A percentile compares a stretch with the other conserved stretches of the same genome.
Evolutionary conservation across 2,797 vertebrate species (phyloP).

Genomic region (Natrix natrix): DNA sequence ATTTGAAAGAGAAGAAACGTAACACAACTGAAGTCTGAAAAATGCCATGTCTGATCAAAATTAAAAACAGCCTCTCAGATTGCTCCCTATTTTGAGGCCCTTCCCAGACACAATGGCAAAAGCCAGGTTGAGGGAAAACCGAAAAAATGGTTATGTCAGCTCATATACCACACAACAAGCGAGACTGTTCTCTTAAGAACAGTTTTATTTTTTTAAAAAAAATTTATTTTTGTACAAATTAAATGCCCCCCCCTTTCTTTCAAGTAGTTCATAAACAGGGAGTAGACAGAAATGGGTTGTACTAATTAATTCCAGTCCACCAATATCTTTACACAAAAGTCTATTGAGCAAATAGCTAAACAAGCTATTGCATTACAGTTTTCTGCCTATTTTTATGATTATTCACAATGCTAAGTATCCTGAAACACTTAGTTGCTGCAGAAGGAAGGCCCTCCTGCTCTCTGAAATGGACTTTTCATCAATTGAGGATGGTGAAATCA

Average conservation of each 20-base stretch:
- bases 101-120: not conserved
- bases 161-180: not conserved
- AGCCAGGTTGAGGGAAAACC: not conserved
- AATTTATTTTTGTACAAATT: not conserved
- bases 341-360: not conserved
- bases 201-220: not conserved
- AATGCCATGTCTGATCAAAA: not conserved
- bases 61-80: not conserved
- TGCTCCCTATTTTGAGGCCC: not conserved
- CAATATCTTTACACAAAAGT: not conserved
- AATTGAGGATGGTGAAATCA: not conserved
- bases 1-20: not conserved
- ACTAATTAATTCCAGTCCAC: constrained; percentile 42
- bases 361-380: not conserved
- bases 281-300: not conserved
- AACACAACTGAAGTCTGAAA: not conserved
- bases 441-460: too few relatives aligned
- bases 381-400: not conserved
- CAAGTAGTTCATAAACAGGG: not conserved
- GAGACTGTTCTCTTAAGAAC: not conserved
- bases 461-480: not conserved
- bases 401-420: not conserved
- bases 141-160: not conserved
- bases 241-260: not conserved
- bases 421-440: not conserved